Evolutionary conservation across 2,797 vertebrate species (phyloP), one percentile per base, ranked within the genome.

Genomic region (Megalops cyprinoides): DNA sequence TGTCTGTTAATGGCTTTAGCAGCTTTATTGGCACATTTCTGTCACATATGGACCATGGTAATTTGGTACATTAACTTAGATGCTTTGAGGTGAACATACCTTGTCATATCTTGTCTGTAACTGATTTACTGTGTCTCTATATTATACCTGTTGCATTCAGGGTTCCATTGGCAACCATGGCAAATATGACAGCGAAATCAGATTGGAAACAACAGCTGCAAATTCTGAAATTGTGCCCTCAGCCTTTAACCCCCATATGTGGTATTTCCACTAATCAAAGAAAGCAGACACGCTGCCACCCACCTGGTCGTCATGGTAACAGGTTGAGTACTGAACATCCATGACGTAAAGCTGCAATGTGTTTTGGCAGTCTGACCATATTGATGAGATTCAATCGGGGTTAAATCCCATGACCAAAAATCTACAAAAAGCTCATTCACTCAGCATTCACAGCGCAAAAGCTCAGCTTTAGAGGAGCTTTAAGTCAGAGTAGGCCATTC

Each of bases 271-370:
- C 85, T 90, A 87, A 91, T 91, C 91, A 92, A 87, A 90, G 90
- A 88, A n/a, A n/a, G n/a, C n/a, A n/a, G 89, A 92, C 92, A 90
- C 90, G 86, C 92, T 93, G 93, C 91, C 93, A 91, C 92, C 91
- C 92, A 95, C 94, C 93, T 94, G 91, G 94, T 95, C 94, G 94
- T 94, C 93, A 95, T 94, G 92, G 94, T 91, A 95, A 94, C 94
- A 88, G 88, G 89, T 58, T 31, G 58, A 62, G 58, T 12, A 28
- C 25, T 28, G 58, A 31, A 62, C 15, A 60, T 56, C 5, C n/a
- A n/a, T 31, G n/a, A 28, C 31, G 14, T 28, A 28, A 62, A 62
- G 58, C 25, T 28, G 7, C 2, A 6, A 1, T 55, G 14, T 55
- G 53, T 4, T 55, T 20, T 20, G 23, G 7, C 55, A n/a, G 18